Evolutionary conservation across 2,113 vertebrate species (phyloP), one percentile per base, ranked within the genome.

Genomic region (Sterrhoptilus dennistouni): DNA sequence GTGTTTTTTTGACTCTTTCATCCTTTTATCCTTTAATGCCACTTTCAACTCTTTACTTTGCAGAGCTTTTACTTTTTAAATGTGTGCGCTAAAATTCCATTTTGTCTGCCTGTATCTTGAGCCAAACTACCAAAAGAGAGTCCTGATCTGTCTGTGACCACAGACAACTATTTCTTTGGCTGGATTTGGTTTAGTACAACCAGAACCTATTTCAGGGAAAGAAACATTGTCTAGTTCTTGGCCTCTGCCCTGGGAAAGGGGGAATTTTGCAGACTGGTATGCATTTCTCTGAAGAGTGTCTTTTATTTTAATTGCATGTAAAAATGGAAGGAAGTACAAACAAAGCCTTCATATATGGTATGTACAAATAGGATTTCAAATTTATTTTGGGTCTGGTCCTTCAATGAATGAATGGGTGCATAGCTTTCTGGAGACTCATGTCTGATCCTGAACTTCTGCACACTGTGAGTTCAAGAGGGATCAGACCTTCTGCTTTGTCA

Each of bases 141-240:
- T 16, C 31, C 23, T 85, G 75, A 85, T 94, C 81, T 36, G 24
- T 83, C 75, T 88, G 22, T 33, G 72, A 91, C 64, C 85, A 64
- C 52, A 80, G 50, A 74, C 50, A 91, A 83, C 86, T 90, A 83
- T 83, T 96, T 83, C 23, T 93, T 15, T 83, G 56, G 24, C 71
- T 92, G 72, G 21, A 44, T 94, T 85, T 2, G 2, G 63, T 94
- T 91, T 90, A 93, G 56, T 28, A 14, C 33, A 86, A 94, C 33
- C 38, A 90, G 52, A 95, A 86, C 60, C 18, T 93, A 80, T 86
- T 96, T 59, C 5, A 6, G 24, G 93, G 59, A 77, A 54, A 90
- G 75, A 94, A 94, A 93, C 79, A 95, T 95, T 94, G 88, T 94
- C 47, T 94, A 22, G 85, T 91, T 80, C 83, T 91, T 74, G 84